Evolutionary conservation across 2,113 vertebrate genomes (phyloP).

Genomic region (Nematolebias whitei): DNA sequence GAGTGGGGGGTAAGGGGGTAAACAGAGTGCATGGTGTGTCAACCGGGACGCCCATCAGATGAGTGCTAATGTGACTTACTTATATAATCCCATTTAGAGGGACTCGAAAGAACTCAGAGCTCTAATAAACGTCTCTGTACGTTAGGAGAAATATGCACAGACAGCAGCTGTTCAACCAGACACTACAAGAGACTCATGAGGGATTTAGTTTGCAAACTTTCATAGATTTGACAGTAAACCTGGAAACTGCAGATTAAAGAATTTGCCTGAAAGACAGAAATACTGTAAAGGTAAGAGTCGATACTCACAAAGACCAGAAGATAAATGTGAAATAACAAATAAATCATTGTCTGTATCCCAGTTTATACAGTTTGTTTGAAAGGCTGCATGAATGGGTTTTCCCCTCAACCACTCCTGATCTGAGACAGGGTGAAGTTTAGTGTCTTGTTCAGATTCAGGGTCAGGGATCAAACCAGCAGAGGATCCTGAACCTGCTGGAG

Average conservation of each 20-base stretch:
- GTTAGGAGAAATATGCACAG: not conserved
- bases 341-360: too few species aligned
- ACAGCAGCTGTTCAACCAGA: too few species aligned
- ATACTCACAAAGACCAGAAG: too few species aligned
- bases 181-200: too few species aligned
- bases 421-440: not conserved
- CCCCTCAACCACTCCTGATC: not conserved
- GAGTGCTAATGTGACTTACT: constrained; percentile 54
- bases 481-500: not conserved
- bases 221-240: too few species aligned
- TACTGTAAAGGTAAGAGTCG: too few species aligned
- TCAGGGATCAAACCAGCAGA: not conserved
- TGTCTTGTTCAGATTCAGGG: not conserved
- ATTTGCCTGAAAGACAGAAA: too few species aligned
- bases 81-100: constrained; percentile 66
- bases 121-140: constrained; percentile 13
- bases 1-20: not conserved
- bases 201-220: too few species aligned
- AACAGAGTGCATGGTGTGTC: constrained; percentile 35
- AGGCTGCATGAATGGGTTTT: too few species aligned
- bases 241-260: too few species aligned
- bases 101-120: constrained; percentile 45
- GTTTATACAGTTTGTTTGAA: too few species aligned
- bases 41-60: constrained; percentile 43
- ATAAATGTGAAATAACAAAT: too few species aligned